Base-by-base conservation (phyloP, 2,888 invertebrate species). In the Chironomus riparius region DNA sequence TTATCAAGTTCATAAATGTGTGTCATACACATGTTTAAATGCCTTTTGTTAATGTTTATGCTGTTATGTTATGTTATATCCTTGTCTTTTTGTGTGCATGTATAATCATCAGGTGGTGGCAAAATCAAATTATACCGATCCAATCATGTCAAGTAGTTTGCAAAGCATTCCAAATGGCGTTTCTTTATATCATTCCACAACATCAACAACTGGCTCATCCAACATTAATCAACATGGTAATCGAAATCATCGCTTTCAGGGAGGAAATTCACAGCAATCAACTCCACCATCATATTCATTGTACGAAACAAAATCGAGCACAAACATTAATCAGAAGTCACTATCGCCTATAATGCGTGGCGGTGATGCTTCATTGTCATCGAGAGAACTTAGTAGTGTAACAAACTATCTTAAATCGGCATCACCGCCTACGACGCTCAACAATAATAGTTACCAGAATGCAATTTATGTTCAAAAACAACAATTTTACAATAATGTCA, bases 91-190 rank as follows among this genome's bases (percentile, higher is more conserved):
- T 62, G 62, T n/a, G 12, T 48, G 22, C 28, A 12, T 70, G 3
- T 50, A 10, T 24, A n/a, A 6, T 76, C 22, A 18, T 47, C 65
- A 77, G 0, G 81, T 83, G 47, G 81, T 83, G 22, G 80, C 82
- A 50, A 84, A 84, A 79, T 81, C 84, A 6, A 83, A 82, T 77
- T 84, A 82, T 76, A 82, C 82, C 3, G 84, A 84, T 77, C 82
- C 84, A 62, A 81, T 83, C 7, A 83, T 84, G 82, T 84, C 84
- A 56, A 83, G 83, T 72, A 84, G 85, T 78, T 79, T 84, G 76
- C 84, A 84, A 79, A 84, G 83, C 80, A 84, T 84, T 79, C 83
- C 84, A 50, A 84, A 84, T 79, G 84, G 83, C 76, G 80, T 83
- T 80, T 47, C 76, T 70, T 81, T 83, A 77, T 83, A 83, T 79